Conservation (phyloP, 2,113 vertebrate genomes). For the Pteronura brasiliensis region DNA sequence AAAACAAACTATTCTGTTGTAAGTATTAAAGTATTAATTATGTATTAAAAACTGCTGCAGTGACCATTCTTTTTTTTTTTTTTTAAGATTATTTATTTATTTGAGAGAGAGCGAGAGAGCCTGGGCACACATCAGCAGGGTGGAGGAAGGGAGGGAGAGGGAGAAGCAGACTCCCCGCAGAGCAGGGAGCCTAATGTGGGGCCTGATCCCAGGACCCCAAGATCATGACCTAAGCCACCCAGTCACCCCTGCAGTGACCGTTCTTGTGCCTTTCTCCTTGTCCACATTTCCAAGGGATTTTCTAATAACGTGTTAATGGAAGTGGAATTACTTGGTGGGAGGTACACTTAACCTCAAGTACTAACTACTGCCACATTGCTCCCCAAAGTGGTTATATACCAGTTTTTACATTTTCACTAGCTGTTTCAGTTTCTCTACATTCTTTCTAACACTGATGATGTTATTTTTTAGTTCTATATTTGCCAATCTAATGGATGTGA, state of each 20-base stretch:
- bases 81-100: background rate
- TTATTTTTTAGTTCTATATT: background rate
- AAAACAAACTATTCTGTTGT: background rate
- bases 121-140: accelerated
- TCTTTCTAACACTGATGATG: background rate
- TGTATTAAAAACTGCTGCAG: background rate
- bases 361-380: background rate
- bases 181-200: background rate
- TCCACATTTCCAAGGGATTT: background rate
- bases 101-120: background rate
- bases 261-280: background rate
- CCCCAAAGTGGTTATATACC: background rate
- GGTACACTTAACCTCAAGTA: background rate
- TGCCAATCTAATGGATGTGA: background rate
- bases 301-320: background rate
- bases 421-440: background rate
- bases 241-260: background rate
- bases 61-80: background rate
- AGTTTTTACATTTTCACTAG: background rate
- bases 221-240: background rate
- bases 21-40: background rate
- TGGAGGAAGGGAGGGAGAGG: background rate
- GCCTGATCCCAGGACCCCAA: background rate
- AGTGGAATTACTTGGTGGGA: background rate
- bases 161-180: background rate